These are phyloP conservation scores for Chiroxiphia lanceolata DNA, from an alignment of 2,797 vertebrate species.

Conservation along the genomic window DNA sequence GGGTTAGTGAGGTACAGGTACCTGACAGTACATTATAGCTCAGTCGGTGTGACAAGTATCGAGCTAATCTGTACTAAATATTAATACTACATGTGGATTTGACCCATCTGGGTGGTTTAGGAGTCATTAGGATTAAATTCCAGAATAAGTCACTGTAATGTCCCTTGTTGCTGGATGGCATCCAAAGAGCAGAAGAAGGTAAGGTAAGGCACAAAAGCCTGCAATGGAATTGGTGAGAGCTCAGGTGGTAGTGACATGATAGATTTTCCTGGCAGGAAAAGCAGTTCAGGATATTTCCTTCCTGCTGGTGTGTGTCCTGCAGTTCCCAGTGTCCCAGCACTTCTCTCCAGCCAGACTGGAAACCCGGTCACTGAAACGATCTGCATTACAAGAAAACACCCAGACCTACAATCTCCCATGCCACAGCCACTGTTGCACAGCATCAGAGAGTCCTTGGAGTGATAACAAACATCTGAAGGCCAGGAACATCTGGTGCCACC, in stretches of 20 bases:
- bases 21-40: accelerated
- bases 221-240: neutral
- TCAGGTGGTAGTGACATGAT: neutral
- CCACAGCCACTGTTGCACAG: neutral
- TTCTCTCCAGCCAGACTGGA: neutral
- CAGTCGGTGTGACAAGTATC: neutral
- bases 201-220: neutral
- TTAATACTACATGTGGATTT: neutral
- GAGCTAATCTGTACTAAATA: neutral
- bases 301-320: neutral
- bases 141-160: neutral
- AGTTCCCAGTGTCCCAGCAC: neutral
- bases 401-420: neutral
- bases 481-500: neutral
- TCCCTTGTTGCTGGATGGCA: neutral
- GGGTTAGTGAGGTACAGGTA: neutral
- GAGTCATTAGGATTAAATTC: neutral
- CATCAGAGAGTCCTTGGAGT: neutral
- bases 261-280: neutral
- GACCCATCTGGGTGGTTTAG: neutral
- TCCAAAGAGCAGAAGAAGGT: neutral
- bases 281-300: neutral
- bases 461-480: neutral
- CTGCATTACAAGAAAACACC: neutral
- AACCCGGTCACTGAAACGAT: neutral